phyloP scores from a whole-genome alignment of 1,140 invertebrate species.

The Trichomalopsis sarcophagae region DNA sequence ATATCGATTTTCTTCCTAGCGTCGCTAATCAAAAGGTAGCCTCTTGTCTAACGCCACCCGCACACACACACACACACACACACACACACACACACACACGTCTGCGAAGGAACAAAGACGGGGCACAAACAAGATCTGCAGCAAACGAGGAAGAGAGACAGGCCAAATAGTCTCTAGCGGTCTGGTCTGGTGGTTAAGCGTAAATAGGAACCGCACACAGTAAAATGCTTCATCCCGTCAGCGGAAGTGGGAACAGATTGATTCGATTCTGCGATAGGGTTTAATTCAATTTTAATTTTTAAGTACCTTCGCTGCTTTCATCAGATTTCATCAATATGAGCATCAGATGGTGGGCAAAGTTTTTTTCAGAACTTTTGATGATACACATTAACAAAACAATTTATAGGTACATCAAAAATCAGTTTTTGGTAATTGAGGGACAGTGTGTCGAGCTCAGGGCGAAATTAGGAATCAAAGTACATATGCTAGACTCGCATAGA shows the following conservation, averaged over 20 bases:
- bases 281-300: too few relatives aligned
- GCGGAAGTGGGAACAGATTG: not conserved
- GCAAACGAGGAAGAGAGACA: not conserved
- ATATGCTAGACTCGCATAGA: not conserved
- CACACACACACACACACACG: too few relatives aligned
- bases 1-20: conserved; percentile 35
- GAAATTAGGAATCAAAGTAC: not conserved
- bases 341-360: too few relatives aligned
- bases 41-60: not conserved
- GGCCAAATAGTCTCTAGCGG: not conserved
- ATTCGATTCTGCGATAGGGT: not conserved
- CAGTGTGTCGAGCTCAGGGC: not conserved
- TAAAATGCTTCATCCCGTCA: not conserved
- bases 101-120: not conserved
- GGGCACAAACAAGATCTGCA: not conserved
- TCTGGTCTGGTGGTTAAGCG: not conserved
- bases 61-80: not conserved
- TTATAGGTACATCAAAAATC: not conserved
- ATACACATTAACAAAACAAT: too few relatives aligned
- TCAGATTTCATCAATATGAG: too few relatives aligned
- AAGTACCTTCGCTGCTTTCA: too few relatives aligned
- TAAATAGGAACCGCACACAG: not conserved
- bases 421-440: not conserved
- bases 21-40: conserved; percentile 3
- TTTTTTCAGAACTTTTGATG: too few relatives aligned